phyloP scores from a whole-genome alignment of 2,113 vertebrate genomes.

The Ceyx melanurus region DNA sequence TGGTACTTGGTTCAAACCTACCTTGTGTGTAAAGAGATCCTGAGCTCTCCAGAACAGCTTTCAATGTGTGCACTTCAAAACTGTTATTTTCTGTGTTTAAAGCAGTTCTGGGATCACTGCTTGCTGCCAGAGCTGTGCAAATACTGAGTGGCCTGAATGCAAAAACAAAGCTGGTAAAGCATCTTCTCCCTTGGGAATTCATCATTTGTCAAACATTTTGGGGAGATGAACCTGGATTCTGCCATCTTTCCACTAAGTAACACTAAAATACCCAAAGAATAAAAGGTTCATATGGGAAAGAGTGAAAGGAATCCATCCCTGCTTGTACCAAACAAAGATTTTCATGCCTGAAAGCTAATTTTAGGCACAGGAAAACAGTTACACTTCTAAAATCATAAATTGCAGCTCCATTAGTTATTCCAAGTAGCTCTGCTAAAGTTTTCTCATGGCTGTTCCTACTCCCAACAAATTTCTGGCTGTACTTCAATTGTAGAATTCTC shows the following conservation, averaged over 20 bases:
- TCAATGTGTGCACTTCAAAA: background rate
- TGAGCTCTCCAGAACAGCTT: background rate
- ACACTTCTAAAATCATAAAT: background rate
- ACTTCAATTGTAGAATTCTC: background rate
- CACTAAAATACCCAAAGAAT: background rate
- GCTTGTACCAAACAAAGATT: background rate
- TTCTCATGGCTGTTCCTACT: constrained; percentile 10
- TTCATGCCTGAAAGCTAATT: constrained; percentile 8
- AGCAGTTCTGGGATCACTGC: background rate
- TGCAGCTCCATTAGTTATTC: constrained; percentile 41
- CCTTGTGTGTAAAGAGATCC: background rate
- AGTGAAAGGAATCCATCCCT: background rate
- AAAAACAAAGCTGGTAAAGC: background rate
- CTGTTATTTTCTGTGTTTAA: background rate
- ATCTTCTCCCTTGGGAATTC: background rate
- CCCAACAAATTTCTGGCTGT: background rate
- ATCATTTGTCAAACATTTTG: background rate
- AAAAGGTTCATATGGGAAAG: background rate
- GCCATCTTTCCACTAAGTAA: background rate
- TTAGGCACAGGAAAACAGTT: constrained; percentile 14
- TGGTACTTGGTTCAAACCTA: background rate
- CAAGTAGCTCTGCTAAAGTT: constrained; percentile 1
- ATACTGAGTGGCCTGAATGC: background rate
- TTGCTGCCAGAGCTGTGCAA: background rate
- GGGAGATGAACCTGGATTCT: background rate